Evolutionary conservation across 2,113 vertebrate species (phyloP), one percentile per base, ranked within the genome.

Genomic region (Semnornis frantzii): DNA sequence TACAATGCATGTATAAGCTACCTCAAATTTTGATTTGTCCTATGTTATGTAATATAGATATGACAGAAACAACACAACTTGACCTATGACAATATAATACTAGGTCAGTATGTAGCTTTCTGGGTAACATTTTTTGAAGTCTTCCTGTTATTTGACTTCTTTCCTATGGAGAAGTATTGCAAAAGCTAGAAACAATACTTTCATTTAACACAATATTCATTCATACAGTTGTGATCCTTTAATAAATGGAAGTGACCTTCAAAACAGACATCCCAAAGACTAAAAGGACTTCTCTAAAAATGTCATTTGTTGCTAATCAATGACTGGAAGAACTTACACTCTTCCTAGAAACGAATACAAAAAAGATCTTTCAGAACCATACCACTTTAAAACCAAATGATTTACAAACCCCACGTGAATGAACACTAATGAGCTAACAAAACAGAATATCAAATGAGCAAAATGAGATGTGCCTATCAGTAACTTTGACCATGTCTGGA

Each of bases 281-380:
- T 90, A 96, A 90, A 75, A 93, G 77, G 87, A 95, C 81, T 70
- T 87, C 80, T 93, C 75, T 62, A 81, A 90, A 94, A 83, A 95
- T 94, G 91, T 69, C 92, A 95, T 95, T 96, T 96, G 81, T 97
- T 95, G 95, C 75, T 94, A 96, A 96, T 96, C 91, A 93, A 94
- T 95, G 93, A 81, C 83, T 93, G 57, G 65, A 92, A 76, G 44
- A 79, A 95, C 85, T 95, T 92, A 73, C 31, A 70, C 27, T 80
- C 77, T 92, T 90, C 88, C 42, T 71, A 73, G 91, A 85, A 93
- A 93, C 64, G 77, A 97, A 94, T 93, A 93, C 80, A 75, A 94
- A 96, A 91, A 87, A 91, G 87, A 68, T 24, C 88, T 93, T 90
- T 91, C 81, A 78, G 74, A 90, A 91, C 88, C 84, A 72, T 27